phyloP scores from a whole-genome alignment of 2,113 vertebrate species.

The Odontesthes bonariensis region DNA sequence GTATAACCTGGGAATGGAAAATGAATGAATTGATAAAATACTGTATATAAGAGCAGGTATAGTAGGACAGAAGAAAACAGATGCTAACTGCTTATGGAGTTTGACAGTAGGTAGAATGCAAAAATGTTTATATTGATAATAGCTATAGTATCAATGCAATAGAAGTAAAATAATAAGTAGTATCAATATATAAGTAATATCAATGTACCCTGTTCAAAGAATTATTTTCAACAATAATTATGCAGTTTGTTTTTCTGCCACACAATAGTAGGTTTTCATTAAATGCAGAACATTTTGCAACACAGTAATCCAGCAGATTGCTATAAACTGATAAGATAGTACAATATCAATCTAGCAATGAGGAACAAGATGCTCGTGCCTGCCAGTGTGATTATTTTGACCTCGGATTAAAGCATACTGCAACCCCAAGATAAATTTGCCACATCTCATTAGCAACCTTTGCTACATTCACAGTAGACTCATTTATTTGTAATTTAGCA shows the following conservation, averaged over 20 bases:
- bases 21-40: too few relatives aligned
- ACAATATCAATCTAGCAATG: neutral
- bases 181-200: too few relatives aligned
- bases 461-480: neutral
- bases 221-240: neutral
- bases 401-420: neutral
- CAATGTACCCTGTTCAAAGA: neutral
- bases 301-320: neutral
- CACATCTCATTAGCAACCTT: neutral
- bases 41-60: too few relatives aligned
- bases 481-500: too few relatives aligned
- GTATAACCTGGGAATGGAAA: too few relatives aligned
- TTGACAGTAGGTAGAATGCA: too few relatives aligned
- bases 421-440: neutral
- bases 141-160: too few relatives aligned
- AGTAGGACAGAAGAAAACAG: too few relatives aligned
- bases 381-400: neutral
- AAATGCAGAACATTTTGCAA: slow-evolving; percentile 1
- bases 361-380: neutral
- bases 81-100: too few relatives aligned
- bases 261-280: neutral
- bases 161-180: too few relatives aligned
- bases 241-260: neutral
- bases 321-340: slow-evolving; percentile 12
- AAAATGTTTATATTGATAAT: too few relatives aligned